Percentiles rank a stretch among this genome's conserved stretches.
Evolutionary conservation across 2,888 invertebrate genomes (phyloP).

Genomic region (Aspidiotus destructor): DNA sequence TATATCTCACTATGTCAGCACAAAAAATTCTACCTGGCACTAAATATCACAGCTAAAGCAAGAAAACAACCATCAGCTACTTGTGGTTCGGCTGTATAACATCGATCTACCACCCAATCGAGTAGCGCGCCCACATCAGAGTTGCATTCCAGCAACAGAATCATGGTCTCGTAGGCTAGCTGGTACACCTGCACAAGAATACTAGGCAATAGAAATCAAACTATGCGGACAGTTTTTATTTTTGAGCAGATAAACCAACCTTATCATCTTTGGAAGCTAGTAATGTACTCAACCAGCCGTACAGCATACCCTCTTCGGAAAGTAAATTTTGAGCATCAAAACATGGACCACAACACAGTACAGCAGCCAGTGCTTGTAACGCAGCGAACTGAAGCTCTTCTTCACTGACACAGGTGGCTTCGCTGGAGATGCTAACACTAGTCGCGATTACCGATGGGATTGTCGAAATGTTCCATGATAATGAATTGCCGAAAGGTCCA

Average conservation of each 20-base stretch:
- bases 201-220: neutral
- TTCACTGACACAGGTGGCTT: constrained; percentile 43
- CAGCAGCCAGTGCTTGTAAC: constrained; percentile 84
- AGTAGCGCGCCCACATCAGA: constrained; percentile 81
- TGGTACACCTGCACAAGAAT: constrained; percentile 62
- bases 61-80: constrained; percentile 95
- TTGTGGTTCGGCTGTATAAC: constrained; percentile 82
- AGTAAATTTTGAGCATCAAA: constrained; percentile 74
- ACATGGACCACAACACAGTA: constrained; percentile 91
- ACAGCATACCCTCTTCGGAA: constrained; percentile 81
- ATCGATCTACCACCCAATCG: constrained; percentile 97
- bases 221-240: neutral
- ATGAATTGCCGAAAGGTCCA: constrained; percentile 68
- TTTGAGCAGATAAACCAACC: constrained; percentile 41
- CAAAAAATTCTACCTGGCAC: constrained; percentile 61
- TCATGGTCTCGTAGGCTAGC: constrained; percentile 85
- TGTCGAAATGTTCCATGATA: constrained; percentile 41
- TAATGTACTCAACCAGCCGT: constrained; percentile 87
- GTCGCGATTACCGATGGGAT: constrained; percentile 40
- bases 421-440: constrained; percentile 22
- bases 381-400: constrained; percentile 55
- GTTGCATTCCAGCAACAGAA: constrained; percentile 86
- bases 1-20: no score
- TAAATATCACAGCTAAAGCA: constrained; percentile 91
- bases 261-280: constrained; percentile 78